Conservation (phyloP, 2,113 vertebrate genomes). For the Trogon melanurus region DNA sequence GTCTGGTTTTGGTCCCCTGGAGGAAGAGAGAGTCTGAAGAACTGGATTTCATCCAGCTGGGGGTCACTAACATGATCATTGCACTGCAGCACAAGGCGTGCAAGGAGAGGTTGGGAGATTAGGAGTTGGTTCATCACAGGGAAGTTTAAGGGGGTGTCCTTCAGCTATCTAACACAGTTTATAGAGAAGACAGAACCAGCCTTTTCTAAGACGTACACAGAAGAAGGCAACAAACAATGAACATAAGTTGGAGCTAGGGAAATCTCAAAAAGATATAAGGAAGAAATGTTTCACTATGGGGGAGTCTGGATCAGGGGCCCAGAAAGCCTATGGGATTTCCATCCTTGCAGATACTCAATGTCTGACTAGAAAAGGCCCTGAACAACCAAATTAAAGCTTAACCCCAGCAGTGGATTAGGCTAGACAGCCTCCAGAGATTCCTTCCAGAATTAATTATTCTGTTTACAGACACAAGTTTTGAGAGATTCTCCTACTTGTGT, state of each 20-base stretch:
- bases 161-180: background rate
- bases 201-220: fast-evolving
- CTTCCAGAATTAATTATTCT: background rate
- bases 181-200: background rate
- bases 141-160: background rate
- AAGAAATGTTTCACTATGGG: background rate
- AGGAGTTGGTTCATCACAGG: background rate
- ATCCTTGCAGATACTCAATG: background rate
- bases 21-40: background rate
- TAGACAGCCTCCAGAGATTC: background rate
- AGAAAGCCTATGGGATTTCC: background rate
- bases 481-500: background rate
- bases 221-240: background rate
- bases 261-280: background rate
- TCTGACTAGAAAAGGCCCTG: background rate
- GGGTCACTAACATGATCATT: background rate
- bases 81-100: background rate
- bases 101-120: background rate
- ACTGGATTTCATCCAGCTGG: background rate
- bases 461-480: background rate
- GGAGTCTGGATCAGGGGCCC: fast-evolving
- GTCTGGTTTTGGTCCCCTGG: background rate
- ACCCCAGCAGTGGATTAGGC: background rate
- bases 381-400: background rate
- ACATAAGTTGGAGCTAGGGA: background rate